Evolutionary conservation across 2,797 vertebrate species (phyloP).

Genomic region (Peromyscus eremicus): DNA sequence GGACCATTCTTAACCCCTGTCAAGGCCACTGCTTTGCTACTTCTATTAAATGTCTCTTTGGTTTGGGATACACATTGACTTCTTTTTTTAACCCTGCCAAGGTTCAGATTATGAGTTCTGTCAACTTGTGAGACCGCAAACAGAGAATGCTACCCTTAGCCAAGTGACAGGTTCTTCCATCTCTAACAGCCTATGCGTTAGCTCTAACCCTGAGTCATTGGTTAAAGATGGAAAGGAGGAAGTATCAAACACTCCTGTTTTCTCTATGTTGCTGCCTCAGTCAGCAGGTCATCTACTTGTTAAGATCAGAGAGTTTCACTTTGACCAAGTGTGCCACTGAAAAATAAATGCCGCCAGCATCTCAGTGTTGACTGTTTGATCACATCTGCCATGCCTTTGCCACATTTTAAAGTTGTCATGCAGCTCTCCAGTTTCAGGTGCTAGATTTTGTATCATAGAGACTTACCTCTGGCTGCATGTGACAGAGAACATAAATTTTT

Average conservation of each 20-base stretch:
- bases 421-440: neutral
- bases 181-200: neutral
- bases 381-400: neutral
- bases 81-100: neutral
- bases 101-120: neutral
- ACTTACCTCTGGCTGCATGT: neutral
- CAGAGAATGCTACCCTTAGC: neutral
- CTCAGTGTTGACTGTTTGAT: neutral
- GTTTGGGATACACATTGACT: neutral
- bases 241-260: neutral
- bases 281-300: neutral
- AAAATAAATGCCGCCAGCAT: neutral
- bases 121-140: neutral
- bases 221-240: neutral
- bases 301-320: slow-evolving; percentile 26
- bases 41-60: neutral
- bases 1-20: neutral
- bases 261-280: neutral
- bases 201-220: neutral
- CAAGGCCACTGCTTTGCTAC: neutral
- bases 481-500: neutral
- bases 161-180: neutral
- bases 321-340: neutral
- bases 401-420: neutral
- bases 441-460: neutral